Percentiles rank a stretch among this genome's conserved stretches.
Conservation (phyloP, 2,888 invertebrate species). For the Platypus cylindrus region DNA sequence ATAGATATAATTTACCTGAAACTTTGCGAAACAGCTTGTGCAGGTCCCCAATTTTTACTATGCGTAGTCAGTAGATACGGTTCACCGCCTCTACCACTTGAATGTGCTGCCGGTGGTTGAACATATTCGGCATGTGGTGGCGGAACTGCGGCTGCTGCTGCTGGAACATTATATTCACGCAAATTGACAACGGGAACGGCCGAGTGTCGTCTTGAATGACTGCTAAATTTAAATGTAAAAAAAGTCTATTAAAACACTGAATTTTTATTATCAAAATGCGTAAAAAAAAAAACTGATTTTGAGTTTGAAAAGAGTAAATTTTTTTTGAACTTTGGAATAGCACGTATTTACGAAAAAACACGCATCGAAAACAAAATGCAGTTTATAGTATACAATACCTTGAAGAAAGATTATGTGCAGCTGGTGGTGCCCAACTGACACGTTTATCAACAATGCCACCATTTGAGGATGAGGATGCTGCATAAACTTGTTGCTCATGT, state of each 20-base stretch:
- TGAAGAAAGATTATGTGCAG: constrained; percentile 23
- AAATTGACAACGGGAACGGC: constrained; percentile 34
- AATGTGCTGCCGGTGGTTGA: constrained; percentile 44
- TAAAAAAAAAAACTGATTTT: constrained; percentile 1
- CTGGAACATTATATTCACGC: constrained; percentile 31
- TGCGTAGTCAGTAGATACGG: constrained; percentile 46
- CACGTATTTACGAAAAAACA: neutral
- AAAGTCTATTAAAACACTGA: neutral
- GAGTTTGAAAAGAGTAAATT: too few relatives aligned
- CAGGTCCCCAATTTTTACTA: constrained; percentile 35
- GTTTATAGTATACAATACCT: too few relatives aligned
- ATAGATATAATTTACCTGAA: constrained; percentile 32
- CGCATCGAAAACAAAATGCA: neutral
- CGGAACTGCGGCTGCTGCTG: too few relatives aligned
- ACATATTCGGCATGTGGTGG: constrained; percentile 44
- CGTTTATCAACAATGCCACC: constrained; percentile 40
- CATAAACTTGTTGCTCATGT: constrained; percentile 28
- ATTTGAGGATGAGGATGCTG: constrained; percentile 20
- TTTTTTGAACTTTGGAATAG: too few relatives aligned
- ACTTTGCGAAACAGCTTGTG: constrained; percentile 38
- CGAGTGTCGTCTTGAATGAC: constrained; percentile 30
- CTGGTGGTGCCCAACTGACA: constrained; percentile 44
- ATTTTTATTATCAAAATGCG: neutral
- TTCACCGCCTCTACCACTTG: constrained; percentile 36
- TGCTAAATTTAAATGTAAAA: constrained; percentile 7